phyloP scores from a whole-genome alignment of 2,888 invertebrate species.

The Harpagoxenus sublaevis region DNA sequence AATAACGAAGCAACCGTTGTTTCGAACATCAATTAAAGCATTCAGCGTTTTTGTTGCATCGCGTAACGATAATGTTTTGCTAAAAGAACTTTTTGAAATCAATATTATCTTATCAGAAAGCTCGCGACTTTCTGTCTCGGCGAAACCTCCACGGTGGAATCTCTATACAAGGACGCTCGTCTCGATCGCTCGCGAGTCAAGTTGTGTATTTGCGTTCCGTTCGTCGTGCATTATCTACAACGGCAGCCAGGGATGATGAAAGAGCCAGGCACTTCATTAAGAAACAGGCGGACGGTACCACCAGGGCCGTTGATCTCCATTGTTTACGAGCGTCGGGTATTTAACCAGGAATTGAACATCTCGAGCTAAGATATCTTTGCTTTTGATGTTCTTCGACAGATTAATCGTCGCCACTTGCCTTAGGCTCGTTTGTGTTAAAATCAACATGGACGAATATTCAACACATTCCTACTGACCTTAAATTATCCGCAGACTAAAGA shows the following conservation, averaged over 20 bases:
- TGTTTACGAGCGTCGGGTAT: conserved; percentile 41
- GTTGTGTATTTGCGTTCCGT: conserved; percentile 44
- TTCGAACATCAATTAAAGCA: not conserved
- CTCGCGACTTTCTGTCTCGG: not conserved
- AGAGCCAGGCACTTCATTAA: conserved; percentile 54
- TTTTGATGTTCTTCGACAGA: not conserved
- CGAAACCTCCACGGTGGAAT: conserved; percentile 18
- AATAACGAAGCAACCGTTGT: too few species aligned
- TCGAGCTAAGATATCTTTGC: conserved; percentile 26
- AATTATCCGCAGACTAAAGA: not conserved
- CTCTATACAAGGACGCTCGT: conserved; percentile 26
- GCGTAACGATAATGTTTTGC: conserved; percentile 1
- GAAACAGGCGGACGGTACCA: conserved; percentile 40
- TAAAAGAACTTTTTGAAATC: conserved; percentile 6
- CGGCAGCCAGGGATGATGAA: conserved; percentile 46
- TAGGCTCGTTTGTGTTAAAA: not conserved
- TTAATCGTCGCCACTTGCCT: conserved; percentile 5
- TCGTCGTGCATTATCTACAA: conserved; percentile 39
- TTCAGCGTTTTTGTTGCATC: not conserved
- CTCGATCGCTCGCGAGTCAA: conserved; percentile 37
- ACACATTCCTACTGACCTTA: not conserved
- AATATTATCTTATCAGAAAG: conserved; percentile 37
- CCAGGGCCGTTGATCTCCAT: conserved; percentile 50
- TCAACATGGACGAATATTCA: not conserved
- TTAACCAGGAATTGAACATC: conserved; percentile 46